Percentiles rank a stretch among this genome's conserved stretches.
phyloP scores from a whole-genome alignment of 2,113 vertebrate genomes.

The Rhynchopsitta pachyrhyncha region DNA sequence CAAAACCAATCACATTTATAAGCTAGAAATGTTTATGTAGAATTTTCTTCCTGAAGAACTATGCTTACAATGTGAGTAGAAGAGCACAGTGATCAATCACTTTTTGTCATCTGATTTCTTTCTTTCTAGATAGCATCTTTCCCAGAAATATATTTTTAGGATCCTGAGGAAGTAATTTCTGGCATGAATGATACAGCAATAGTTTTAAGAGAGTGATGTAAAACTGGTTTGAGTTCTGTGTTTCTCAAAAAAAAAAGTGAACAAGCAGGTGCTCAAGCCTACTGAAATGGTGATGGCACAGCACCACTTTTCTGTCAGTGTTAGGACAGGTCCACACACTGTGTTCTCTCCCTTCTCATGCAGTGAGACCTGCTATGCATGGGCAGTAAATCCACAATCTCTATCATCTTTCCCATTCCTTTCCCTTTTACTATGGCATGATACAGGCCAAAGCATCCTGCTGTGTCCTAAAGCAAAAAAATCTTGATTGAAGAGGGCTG shows the following conservation, averaged over 20 bases:
- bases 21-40: background rate
- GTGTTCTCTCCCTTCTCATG: background rate
- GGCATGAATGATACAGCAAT: background rate
- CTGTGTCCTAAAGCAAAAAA: background rate
- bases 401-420: background rate
- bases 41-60: background rate
- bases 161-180: background rate
- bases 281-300: background rate
- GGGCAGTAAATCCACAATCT: background rate
- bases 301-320: background rate
- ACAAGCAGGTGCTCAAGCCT: background rate
- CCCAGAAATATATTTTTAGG: background rate
- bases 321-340: background rate
- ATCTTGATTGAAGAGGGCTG: background rate
- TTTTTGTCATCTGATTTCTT: background rate
- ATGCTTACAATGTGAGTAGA: background rate
- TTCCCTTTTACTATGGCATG: background rate
- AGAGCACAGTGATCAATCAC: background rate
- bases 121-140: background rate
- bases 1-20: background rate
- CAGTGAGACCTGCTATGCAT: background rate
- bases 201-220: background rate
- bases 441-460: background rate
- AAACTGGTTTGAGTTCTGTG: background rate
- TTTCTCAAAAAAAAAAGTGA: background rate